These are phyloP conservation scores for Cephalopterus ornatus DNA, from an alignment of 2,113 vertebrate species.

Conservation along the genomic window DNA sequence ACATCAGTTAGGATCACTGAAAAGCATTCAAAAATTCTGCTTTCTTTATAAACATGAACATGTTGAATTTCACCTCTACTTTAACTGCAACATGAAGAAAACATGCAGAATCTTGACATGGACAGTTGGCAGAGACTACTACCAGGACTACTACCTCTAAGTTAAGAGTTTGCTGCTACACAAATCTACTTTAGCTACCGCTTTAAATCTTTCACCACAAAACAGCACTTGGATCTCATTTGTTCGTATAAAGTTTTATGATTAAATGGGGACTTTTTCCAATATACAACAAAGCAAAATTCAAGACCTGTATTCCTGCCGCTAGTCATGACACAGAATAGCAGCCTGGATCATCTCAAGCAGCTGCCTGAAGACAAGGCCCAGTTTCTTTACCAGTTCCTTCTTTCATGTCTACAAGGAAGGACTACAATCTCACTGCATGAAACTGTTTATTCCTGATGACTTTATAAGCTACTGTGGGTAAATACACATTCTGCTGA, in stretches of 20 bases:
- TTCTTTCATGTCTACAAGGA: background rate
- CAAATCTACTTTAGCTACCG: background rate
- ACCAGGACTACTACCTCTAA: accelerated
- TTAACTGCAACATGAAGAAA: background rate
- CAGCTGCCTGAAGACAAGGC: background rate
- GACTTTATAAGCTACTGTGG: background rate
- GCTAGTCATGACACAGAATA: background rate
- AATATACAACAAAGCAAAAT: background rate
- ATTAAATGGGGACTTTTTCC: background rate
- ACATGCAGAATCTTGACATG: accelerated
- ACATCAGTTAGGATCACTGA: background rate
- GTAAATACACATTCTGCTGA: accelerated
- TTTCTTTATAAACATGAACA: background rate
- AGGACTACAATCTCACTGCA: accelerated
- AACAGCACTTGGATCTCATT: background rate
- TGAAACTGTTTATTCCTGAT: accelerated
- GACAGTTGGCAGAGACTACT: background rate
- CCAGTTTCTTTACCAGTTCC: background rate
- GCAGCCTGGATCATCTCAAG: background rate
- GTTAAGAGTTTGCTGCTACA: background rate
- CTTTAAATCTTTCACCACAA: background rate
- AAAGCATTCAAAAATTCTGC: background rate
- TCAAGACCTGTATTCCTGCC: background rate
- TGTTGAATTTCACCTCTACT: background rate
- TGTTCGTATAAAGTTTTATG: background rate